A percentile compares a stretch with the other conserved stretches of the same genome.
Conservation (phyloP, 2,113 vertebrate genomes). For the Heteronetta atricapilla region DNA sequence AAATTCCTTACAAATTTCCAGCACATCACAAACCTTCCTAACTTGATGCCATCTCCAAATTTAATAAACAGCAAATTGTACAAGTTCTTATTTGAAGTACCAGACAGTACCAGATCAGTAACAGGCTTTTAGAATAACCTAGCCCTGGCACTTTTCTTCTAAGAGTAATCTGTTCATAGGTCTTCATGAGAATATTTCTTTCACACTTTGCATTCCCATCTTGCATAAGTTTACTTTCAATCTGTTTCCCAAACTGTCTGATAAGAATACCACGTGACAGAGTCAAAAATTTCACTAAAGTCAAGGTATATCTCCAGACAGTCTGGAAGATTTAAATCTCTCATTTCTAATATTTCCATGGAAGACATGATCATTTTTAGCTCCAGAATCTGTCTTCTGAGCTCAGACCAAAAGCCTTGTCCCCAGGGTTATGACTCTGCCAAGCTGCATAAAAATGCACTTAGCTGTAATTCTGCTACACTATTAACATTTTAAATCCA, state of each 20-base stretch:
- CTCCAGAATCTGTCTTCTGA: neutral
- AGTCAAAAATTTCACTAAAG: neutral
- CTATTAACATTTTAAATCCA: neutral
- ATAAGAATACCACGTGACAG: neutral
- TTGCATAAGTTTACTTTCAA: constrained; percentile 45
- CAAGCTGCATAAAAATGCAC: neutral
- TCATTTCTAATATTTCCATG: neutral
- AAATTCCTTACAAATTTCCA: neutral
- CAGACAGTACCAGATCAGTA: neutral
- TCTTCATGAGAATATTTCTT: constrained; percentile 32
- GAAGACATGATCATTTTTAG: neutral
- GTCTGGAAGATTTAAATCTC: neutral
- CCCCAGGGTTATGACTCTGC: neutral
- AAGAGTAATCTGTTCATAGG: neutral
- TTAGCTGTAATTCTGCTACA: neutral
- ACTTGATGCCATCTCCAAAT: neutral
- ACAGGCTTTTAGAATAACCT: constrained; percentile 4
- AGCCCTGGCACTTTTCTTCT: constrained; percentile 11
- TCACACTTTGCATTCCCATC: constrained; percentile 46
- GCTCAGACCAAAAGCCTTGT: neutral
- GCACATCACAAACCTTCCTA: neutral
- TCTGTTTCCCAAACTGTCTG: constrained; percentile 42
- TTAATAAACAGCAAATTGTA: neutral
- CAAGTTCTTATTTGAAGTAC: neutral
- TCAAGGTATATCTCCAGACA: neutral